phyloP scores from a whole-genome alignment of 2,797 vertebrate genomes.

The Thaleichthys pacificus region DNA sequence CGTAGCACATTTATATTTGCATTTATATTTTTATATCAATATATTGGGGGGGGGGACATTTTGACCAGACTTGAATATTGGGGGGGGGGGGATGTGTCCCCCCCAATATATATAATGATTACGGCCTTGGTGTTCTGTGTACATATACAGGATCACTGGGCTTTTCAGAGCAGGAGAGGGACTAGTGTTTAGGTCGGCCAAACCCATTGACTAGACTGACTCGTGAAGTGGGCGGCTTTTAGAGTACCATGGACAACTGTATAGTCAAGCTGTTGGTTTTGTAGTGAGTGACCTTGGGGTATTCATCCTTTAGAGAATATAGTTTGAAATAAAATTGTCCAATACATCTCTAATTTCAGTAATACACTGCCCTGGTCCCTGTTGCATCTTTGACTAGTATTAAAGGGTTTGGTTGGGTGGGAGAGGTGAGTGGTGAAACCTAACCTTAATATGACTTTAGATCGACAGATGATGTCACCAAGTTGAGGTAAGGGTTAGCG shows the following conservation, averaged over 20 bases:
- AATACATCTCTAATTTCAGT: background rate
- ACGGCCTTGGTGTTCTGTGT: too few relatives aligned
- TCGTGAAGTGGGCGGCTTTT: background rate
- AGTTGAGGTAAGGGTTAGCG: constrained; percentile 18
- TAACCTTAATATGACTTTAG: constrained; percentile 16
- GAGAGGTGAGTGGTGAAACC: constrained; percentile 5
- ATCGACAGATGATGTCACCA: constrained; percentile 33
- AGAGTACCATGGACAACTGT: background rate
- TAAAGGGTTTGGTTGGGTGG: background rate
- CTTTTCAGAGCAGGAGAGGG: background rate
- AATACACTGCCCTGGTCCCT: background rate
- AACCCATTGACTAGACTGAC: background rate
- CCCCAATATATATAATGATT: too few relatives aligned
- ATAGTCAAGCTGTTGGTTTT: background rate
- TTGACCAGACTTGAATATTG: too few relatives aligned
- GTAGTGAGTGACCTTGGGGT: background rate
- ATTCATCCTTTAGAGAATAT: background rate
- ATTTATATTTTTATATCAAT: too few relatives aligned
- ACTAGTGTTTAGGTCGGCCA: constrained; percentile 10
- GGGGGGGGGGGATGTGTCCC: too few relatives aligned
- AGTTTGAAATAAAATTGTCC: too few relatives aligned
- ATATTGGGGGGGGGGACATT: too few relatives aligned
- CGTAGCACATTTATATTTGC: too few relatives aligned
- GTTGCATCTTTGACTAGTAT: constrained; percentile 9
- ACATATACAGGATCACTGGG: background rate